Conservation (phyloP, 2,797 vertebrate species). For the Oceanodroma leucorhoa region DNA sequence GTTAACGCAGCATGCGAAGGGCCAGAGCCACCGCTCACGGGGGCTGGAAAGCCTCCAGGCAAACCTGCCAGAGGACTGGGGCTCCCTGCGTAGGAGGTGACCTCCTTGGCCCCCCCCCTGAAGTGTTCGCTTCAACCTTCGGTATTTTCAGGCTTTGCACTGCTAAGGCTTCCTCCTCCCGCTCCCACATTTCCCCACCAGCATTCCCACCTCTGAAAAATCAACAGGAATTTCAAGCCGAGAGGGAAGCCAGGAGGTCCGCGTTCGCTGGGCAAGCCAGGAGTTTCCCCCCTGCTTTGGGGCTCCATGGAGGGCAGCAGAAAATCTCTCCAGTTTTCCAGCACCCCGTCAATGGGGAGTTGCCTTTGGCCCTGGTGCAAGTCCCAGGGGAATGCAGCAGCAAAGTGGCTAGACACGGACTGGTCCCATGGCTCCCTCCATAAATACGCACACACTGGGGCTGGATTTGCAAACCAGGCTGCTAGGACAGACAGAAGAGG, state of each 20-base stretch:
- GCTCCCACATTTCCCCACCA: neutral
- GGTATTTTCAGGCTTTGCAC: neutral
- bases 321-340: neutral
- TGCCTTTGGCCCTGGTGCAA: rapidly evolving
- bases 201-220: neutral
- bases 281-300: neutral
- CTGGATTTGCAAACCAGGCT: neutral
- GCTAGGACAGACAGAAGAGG: neutral
- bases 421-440: rapidly evolving
- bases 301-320: neutral
- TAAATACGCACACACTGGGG: rapidly evolving
- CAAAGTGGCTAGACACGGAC: rapidly evolving
- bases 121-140: neutral
- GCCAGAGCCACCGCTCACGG: neutral
- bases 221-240: neutral
- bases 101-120: neutral
- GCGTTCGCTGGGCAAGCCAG: rapidly evolving
- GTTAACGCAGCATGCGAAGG: neutral
- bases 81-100: neutral
- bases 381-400: neutral
- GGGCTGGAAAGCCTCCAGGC: neutral
- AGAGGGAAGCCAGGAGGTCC: neutral
- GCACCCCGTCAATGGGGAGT: rapidly evolving
- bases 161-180: neutral
- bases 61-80: neutral